A percentile compares a stretch with the other conserved stretches of the same genome.
Evolutionary conservation across 1,140 invertebrate species (phyloP).

Genomic region (Spodoptera litura): DNA sequence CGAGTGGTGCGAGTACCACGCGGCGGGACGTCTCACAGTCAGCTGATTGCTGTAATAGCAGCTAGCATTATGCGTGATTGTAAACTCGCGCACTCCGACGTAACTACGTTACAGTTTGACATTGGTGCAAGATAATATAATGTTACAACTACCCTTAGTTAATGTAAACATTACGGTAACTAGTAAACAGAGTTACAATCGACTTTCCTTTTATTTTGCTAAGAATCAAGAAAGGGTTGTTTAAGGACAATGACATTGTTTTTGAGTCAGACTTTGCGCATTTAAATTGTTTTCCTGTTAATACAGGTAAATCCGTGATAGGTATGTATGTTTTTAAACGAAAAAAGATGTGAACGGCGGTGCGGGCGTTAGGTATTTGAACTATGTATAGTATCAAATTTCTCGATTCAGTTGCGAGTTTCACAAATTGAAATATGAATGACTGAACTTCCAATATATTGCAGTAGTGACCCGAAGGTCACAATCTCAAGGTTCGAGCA

Average conservation of each 20-base stretch:
- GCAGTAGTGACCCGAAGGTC: too few species aligned
- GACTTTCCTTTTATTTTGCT: too few species aligned
- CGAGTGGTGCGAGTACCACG: neutral
- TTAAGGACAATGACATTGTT: slow-evolving; percentile 17
- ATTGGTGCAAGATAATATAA: too few species aligned
- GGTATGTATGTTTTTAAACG: too few species aligned
- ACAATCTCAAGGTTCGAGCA: neutral
- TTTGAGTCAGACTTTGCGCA: neutral
- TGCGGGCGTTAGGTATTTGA: too few species aligned
- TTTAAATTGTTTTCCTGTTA: slow-evolving; percentile 6
- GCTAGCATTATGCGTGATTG: neutral
- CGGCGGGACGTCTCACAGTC: neutral
- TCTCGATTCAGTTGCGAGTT: too few species aligned
- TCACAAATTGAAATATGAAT: too few species aligned
- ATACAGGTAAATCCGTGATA: neutral
- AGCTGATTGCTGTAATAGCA: slow-evolving; percentile 10
- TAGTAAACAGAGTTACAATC: neutral
- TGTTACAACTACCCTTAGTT: neutral
- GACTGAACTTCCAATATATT: too few species aligned
- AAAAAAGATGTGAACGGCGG: too few species aligned
- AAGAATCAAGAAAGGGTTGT: neutral
- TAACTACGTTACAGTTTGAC: too few species aligned
- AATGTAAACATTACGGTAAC: neutral
- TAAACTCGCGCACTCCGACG: neutral
- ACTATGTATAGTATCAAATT: too few species aligned